A percentile compares a stretch with the other conserved stretches of the same genome.
These are phyloP conservation scores for Rhynchomys soricoides DNA, from an alignment of 2,113 vertebrate species.

Conservation along the genomic window DNA sequence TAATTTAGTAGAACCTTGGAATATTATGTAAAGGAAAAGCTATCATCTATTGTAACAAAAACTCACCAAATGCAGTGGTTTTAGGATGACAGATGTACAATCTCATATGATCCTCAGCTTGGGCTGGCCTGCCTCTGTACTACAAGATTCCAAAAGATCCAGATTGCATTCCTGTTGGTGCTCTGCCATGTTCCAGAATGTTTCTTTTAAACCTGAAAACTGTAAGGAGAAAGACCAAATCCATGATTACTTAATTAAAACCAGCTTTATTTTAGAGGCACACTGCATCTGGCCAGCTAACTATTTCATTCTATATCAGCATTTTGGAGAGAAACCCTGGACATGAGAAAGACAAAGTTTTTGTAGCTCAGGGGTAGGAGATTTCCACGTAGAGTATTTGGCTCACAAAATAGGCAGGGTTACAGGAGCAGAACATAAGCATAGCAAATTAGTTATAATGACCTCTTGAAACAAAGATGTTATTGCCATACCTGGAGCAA, in stretches of 20 bases:
- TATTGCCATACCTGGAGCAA: neutral
- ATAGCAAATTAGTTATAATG: neutral
- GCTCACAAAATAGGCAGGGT: neutral
- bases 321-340: neutral
- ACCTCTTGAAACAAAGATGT: neutral
- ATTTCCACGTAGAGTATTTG: neutral
- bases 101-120: neutral
- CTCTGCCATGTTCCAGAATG: neutral
- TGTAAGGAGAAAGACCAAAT: neutral
- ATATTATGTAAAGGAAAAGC: neutral
- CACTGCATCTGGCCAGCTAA: neutral
- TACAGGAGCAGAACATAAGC: neutral
- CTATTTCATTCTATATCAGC: neutral
- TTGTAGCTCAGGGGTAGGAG: neutral
- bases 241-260: neutral
- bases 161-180: neutral
- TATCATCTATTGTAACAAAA: neutral
- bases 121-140: neutral
- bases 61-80: neutral
- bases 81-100: neutral
- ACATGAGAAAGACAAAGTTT: neutral
- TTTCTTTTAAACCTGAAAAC: neutral
- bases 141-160: neutral
- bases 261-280: neutral
- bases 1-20: neutral